Percentiles rank a stretch among this genome's conserved stretches.
phyloP scores from a whole-genome alignment of 2,888 invertebrate genomes.

The Aplocera efformata region DNA sequence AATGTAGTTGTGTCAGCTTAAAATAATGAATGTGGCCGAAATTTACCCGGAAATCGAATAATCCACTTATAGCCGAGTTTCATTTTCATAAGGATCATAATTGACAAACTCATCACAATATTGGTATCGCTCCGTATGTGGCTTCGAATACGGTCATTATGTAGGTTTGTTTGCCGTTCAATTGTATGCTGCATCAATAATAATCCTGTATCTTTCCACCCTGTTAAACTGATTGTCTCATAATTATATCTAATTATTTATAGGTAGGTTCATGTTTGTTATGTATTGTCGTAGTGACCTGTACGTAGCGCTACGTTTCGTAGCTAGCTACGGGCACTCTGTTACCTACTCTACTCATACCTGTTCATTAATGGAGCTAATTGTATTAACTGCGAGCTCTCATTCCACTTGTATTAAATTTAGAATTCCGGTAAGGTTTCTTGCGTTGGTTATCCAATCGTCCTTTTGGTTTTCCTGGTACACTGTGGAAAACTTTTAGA shows the following conservation, averaged over 20 bases:
- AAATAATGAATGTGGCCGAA: slow-evolving; percentile 61
- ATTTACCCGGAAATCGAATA: slow-evolving; percentile 37
- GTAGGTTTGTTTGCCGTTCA: slow-evolving; percentile 34
- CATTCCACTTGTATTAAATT: slow-evolving; percentile 17
- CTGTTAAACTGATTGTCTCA: slow-evolving; percentile 47
- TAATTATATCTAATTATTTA: slow-evolving; percentile 39
- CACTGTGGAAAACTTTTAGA: slow-evolving; percentile 14
- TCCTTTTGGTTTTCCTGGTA: slow-evolving; percentile 9
- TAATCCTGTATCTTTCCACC: slow-evolving; percentile 41
- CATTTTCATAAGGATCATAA: slow-evolving; percentile 14
- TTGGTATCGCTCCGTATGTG: slow-evolving; percentile 4
- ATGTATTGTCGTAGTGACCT: slow-evolving; percentile 6
- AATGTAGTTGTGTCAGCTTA: slow-evolving; percentile 64
- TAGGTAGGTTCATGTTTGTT: slow-evolving; percentile 6
- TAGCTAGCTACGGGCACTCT: slow-evolving; percentile 13
- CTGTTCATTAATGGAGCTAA: slow-evolving; percentile 21
- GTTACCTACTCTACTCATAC: slow-evolving; percentile 12
- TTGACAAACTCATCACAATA: slow-evolving; percentile 7
- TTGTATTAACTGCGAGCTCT: slow-evolving; percentile 24
- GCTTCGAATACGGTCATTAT: slow-evolving; percentile 5
- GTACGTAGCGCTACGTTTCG: slow-evolving; percentile 17
- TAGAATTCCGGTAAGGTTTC: slow-evolving; percentile 17
- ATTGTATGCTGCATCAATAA: slow-evolving; percentile 35
- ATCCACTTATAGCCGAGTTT: slow-evolving; percentile 9
- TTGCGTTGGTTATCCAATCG: slow-evolving; percentile 5